Evolutionary conservation across 2,113 vertebrate genomes (phyloP).

Genomic region (Piprites chloris): DNA sequence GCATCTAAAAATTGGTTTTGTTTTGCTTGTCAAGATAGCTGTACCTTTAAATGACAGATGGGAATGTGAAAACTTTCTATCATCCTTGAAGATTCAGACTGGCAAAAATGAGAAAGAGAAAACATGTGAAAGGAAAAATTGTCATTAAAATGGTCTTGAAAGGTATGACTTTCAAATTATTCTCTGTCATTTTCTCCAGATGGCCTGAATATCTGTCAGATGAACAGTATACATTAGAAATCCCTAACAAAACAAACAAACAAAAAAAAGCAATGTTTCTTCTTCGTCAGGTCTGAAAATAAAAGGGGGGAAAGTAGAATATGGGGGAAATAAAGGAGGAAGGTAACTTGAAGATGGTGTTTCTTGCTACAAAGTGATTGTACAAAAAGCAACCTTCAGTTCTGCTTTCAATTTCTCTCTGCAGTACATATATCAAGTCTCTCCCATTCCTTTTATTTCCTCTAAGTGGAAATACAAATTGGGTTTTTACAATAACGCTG

Average conservation of each 20-base stretch:
- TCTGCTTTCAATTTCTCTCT: background rate
- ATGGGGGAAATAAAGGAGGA: background rate
- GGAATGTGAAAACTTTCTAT: conserved; percentile 59
- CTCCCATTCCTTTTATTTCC: background rate
- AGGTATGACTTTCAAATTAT: conserved; percentile 62
- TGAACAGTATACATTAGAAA: conserved; percentile 35
- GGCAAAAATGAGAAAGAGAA: conserved; percentile 17
- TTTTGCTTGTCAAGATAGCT: conserved; percentile 16
- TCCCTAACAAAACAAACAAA: background rate
- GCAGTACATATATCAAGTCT: background rate
- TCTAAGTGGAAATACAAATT: background rate
- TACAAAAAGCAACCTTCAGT: background rate
- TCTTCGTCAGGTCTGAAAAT: background rate
- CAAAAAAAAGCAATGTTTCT: background rate
- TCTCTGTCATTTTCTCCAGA: conserved; percentile 68
- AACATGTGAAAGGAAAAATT: conserved; percentile 56
- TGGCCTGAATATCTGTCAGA: conserved; percentile 57
- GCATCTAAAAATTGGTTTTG: conserved; percentile 31
- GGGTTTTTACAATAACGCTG: background rate
- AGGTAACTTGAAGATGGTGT: background rate
- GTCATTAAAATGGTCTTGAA: conserved; percentile 55
- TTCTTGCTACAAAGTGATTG: background rate
- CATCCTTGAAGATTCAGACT: conserved; percentile 59
- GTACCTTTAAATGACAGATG: conserved; percentile 64
- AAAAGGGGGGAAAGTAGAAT: background rate